Evolutionary conservation across 1,140 invertebrate species (phyloP), one percentile per base, ranked within the genome.

Genomic region (Xylocopa sonorina): DNA sequence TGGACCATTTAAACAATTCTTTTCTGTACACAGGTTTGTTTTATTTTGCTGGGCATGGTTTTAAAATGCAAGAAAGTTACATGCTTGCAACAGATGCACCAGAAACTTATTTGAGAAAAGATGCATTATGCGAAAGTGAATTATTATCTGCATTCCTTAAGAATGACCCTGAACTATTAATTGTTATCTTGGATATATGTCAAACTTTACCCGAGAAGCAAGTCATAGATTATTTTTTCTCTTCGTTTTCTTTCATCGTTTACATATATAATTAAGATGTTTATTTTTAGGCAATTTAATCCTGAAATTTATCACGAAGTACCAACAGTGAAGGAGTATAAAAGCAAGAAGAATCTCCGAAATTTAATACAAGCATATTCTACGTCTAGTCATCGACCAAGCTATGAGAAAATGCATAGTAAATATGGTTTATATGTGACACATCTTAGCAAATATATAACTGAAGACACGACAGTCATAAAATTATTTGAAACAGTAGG

Each of bases 11-110:
- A 62, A 60, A 51, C 58, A 67, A 53, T 51, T 74, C 51, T n/a
- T 29, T 34, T 46, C 50, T 53, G 43, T 81, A 69, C 57, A 0
- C 67, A 92, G 92, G 87, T 62, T 78, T 93, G 38, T 90, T 93
- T 58, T 92, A 92, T 63, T 93, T 90, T 76, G 91, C 88, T 81
- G 92, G 92, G 0, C 92, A 93, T 88, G 92, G 92, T 64, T 92
- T 92, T 62, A 90, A 90, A 64, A 90, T 92, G 87, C 89, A 91
- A 55, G 91, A 91, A 38, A 91, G 85, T 84, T 92, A 91, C 24
- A 89, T 93, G 86, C 79, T 93, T 34, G 86, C 91, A 27, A 75
- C 89, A 51, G 90, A 93, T 78, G 83, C 89, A n/a, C 90, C 91
- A 38, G 62, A 78, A 77, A 29, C 66, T 71, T 92, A 88, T 74